Percentiles rank a stretch among this genome's conserved stretches.
Evolutionary conservation across 2,797 vertebrate genomes (phyloP).

Genomic region (Chiloscyllium punctatum): DNA sequence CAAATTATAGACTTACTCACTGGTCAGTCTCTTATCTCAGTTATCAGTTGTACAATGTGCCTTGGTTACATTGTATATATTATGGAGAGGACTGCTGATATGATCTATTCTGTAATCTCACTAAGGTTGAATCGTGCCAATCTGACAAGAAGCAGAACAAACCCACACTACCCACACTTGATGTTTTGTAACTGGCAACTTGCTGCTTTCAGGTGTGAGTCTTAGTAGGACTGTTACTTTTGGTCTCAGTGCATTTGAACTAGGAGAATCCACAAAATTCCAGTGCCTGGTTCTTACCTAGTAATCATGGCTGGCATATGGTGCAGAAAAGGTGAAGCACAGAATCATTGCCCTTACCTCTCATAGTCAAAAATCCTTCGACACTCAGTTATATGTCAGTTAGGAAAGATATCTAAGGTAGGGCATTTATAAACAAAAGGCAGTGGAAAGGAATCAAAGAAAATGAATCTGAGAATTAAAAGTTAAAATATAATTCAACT

Average conservation of each 20-base stretch:
- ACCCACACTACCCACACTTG: not conserved
- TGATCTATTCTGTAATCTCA: not conserved
- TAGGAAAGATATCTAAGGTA: not conserved
- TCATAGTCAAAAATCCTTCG: not conserved
- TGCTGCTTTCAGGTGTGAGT: not conserved
- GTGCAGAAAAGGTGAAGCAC: not conserved
- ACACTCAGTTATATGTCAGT: not conserved
- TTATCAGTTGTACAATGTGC: not conserved
- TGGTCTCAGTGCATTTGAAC: not conserved
- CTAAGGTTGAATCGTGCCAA: not conserved
- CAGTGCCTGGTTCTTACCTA: not conserved
- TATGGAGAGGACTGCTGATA: not conserved
- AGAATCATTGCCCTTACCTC: not conserved
- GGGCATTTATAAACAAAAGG: not conserved
- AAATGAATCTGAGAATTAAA: not conserved
- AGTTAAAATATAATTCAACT: not conserved
- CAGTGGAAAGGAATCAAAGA: no score
- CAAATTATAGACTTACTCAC: not conserved
- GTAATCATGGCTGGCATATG: not conserved
- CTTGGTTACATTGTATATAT: not conserved
- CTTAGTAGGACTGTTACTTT: not conserved
- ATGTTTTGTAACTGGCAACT: not conserved
- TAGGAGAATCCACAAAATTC: not conserved
- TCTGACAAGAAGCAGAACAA: slow-evolving; percentile 7
- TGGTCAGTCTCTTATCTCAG: not conserved